These are phyloP conservation scores for Yoshiicerus persimilis DNA, from an alignment of 1,140 invertebrate genomes.

Conservation along the genomic window DNA sequence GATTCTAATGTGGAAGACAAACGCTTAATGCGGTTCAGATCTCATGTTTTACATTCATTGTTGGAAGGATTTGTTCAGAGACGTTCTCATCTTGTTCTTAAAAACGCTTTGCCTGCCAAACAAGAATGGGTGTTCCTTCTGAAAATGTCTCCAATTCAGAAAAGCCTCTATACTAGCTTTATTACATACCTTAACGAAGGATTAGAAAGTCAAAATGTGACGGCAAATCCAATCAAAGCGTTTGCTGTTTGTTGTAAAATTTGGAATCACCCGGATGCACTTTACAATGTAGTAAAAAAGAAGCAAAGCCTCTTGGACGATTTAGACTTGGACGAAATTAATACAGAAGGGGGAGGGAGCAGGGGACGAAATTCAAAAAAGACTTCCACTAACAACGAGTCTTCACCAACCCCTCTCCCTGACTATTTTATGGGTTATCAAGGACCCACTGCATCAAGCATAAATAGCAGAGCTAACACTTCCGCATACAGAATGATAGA, in stretches of 20 bases:
- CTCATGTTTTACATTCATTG: conserved; percentile 85
- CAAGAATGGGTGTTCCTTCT: conserved; percentile 89
- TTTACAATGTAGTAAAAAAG: conserved; percentile 47
- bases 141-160: conserved; percentile 82
- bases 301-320: conserved; percentile 62
- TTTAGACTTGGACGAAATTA: conserved; percentile 81
- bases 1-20: conserved; percentile 89
- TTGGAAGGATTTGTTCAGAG: conserved; percentile 90
- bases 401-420: neutral
- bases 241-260: conserved; percentile 99
- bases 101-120: conserved; percentile 81
- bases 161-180: conserved; percentile 83
- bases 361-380: neutral
- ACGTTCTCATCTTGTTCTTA: conserved; percentile 66
- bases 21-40: conserved; percentile 82
- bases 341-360: conserved; percentile 54
- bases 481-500: conserved; percentile 1
- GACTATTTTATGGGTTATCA: neutral
- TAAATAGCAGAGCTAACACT: neutral
- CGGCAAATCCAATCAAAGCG: conserved; percentile 94
- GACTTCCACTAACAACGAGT: neutral
- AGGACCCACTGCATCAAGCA: neutral
- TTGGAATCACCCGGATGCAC: conserved; percentile 62
- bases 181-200: conserved; percentile 59
- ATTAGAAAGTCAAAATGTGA: conserved; percentile 68